Conservation (phyloP, 2,113 vertebrate species). For the Hippocampus comes region DNA sequence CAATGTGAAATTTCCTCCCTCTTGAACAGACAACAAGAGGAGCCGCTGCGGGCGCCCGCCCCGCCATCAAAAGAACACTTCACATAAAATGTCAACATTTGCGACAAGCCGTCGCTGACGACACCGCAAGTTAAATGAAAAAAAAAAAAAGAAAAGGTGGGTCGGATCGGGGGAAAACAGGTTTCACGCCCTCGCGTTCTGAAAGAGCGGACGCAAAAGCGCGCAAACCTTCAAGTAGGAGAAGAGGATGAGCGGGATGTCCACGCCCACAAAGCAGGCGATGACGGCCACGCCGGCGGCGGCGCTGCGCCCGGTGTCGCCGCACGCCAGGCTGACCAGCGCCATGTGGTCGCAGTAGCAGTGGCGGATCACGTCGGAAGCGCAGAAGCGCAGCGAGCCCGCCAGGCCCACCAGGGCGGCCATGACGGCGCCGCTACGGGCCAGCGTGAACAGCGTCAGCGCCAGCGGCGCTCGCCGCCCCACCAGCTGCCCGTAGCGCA, state of each 20-base stretch:
- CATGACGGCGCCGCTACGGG: conserved; percentile 70
- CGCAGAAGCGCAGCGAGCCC: conserved; percentile 64
- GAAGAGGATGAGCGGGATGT: conserved; percentile 68
- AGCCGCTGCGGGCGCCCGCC: too few species aligned
- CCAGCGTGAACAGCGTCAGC: conserved; percentile 55
- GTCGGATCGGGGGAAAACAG: too few species aligned
- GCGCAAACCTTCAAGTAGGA: conserved; percentile 60
- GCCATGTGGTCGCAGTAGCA: conserved; percentile 79
- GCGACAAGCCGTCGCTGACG: too few species aligned
- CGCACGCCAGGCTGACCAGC: conserved; percentile 72
- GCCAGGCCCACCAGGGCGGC: conserved; percentile 61
- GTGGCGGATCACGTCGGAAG: conserved; percentile 63
- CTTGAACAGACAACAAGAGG: too few species aligned
- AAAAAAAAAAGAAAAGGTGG: too few species aligned
- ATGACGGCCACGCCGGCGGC: conserved; percentile 66
- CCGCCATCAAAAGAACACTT: too few species aligned
- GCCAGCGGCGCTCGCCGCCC: conserved; percentile 30
- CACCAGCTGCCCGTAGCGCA: conserved; percentile 61
- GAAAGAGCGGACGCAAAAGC: background rate
- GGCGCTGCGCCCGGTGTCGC: conserved; percentile 33
- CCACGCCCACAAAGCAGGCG: conserved; percentile 69
- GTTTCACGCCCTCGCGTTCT: too few species aligned
- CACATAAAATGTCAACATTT: too few species aligned
- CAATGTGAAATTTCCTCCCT: too few species aligned
- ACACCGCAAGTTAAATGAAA: too few species aligned